Percentiles rank a stretch among this genome's conserved stretches.
Conservation (phyloP, 1,140 invertebrate genomes). For the Anastrepha ludens region DNA sequence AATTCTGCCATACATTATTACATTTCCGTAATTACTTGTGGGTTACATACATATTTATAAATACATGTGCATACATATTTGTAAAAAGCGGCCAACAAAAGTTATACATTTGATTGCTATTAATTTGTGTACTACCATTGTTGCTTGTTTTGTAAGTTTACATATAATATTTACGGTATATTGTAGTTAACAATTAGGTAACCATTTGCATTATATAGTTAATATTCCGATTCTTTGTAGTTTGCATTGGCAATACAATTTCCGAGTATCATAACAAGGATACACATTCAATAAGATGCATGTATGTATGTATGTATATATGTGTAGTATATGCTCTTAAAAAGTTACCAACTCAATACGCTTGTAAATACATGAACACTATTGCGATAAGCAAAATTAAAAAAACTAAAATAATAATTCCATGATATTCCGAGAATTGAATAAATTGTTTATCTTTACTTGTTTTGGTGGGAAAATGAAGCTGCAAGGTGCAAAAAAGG, state of each 20-base stretch:
- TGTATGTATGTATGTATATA: not conserved
- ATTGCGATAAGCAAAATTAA: no score
- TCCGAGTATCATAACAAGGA: slow-evolving; percentile 65
- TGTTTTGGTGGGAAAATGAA: no score
- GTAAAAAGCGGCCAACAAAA: slow-evolving; percentile 35
- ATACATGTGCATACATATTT: slow-evolving; percentile 18
- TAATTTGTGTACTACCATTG: slow-evolving; percentile 30
- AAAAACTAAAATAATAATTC: no score
- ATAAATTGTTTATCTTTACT: no score
- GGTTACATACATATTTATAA: slow-evolving; percentile 17
- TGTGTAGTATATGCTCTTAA: not conserved
- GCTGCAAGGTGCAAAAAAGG: no score
- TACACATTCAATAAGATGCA: slow-evolving; percentile 70
- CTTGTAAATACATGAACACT: no score
- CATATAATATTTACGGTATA: not conserved
- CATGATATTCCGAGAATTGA: no score
- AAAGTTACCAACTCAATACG: no score
- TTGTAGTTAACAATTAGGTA: slow-evolving; percentile 51
- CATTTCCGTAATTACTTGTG: not conserved
- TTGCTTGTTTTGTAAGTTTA: slow-evolving; percentile 1
- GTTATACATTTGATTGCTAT: slow-evolving; percentile 14
- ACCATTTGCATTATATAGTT: slow-evolving; percentile 56
- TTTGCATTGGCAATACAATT: slow-evolving; percentile 60
- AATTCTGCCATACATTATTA: slow-evolving; percentile 3
- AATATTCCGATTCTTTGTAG: slow-evolving; percentile 66